These are phyloP conservation scores for Stomatorhinus ivindoensis DNA, from an alignment of 2,113 vertebrate species.

Conservation along the genomic window DNA sequence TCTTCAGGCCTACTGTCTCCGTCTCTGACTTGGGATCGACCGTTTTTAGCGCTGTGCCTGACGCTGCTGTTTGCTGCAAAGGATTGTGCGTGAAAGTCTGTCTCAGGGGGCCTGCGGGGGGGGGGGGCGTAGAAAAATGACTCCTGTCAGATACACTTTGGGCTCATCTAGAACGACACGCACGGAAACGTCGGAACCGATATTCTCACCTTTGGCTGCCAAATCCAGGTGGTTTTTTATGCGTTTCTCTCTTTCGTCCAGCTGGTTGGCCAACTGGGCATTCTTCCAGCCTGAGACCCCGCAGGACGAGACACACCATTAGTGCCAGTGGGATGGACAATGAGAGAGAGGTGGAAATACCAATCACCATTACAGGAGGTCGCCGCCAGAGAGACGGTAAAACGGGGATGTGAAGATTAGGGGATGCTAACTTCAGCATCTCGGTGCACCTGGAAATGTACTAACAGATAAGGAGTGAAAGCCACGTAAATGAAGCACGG, in stretches of 20 bases:
- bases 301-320: neutral
- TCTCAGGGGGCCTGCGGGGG: slow-evolving; percentile 66
- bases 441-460: neutral
- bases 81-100: slow-evolving; percentile 81
- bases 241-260: slow-evolving; percentile 65
- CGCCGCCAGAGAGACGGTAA: neutral
- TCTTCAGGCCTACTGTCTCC: slow-evolving; percentile 35
- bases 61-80: slow-evolving; percentile 49
- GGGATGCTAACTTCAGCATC: neutral
- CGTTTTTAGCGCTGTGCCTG: slow-evolving; percentile 32
- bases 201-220: slow-evolving; percentile 64
- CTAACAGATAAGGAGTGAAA: neutral
- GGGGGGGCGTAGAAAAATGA: neutral
- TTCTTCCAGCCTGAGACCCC: slow-evolving; percentile 71
- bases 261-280: slow-evolving; percentile 62
- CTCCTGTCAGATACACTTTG: neutral
- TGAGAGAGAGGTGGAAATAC: neutral
- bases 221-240: slow-evolving; percentile 71
- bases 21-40: slow-evolving; percentile 32
- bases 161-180: no score
- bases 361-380: neutral
- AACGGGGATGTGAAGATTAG: neutral
- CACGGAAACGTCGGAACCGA: neutral
- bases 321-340: neutral
- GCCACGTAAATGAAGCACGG: neutral